Percentiles rank a stretch among this genome's conserved stretches.
Conservation (phyloP, 2,888 invertebrate species). For the Lithosia quadra region DNA sequence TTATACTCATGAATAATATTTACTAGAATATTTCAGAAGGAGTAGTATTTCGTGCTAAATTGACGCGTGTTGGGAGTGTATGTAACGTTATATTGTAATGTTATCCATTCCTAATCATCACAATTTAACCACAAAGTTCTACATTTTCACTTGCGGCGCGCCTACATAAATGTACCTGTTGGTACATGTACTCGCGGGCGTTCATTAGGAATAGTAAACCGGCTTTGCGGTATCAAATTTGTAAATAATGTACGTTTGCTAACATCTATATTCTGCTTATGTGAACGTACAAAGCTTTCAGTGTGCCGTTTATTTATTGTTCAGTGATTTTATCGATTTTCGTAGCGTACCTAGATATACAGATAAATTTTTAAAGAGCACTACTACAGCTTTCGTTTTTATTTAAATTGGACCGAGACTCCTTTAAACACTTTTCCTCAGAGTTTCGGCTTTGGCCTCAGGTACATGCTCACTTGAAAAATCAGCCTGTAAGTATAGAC, state of each 20-base stretch:
- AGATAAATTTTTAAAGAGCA: background rate
- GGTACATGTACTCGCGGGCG: constrained; percentile 57
- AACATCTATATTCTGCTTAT: constrained; percentile 42
- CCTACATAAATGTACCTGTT: constrained; percentile 32
- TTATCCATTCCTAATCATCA: constrained; percentile 66
- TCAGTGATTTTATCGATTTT: constrained; percentile 45
- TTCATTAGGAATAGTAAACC: constrained; percentile 82
- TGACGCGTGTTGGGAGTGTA: constrained; percentile 52
- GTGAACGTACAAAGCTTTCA: constrained; percentile 40
- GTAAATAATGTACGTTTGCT: constrained; percentile 60
- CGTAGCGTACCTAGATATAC: constrained; percentile 32
- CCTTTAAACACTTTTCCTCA: background rate
- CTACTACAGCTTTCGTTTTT: too few relatives aligned
- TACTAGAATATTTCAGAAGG: constrained; percentile 35
- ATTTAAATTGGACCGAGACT: too few relatives aligned
- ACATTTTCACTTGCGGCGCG: constrained; percentile 55
- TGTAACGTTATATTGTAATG: constrained; percentile 59
- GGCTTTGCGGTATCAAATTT: constrained; percentile 72
- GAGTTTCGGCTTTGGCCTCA: background rate
- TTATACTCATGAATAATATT: constrained; percentile 29
- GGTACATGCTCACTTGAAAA: background rate
- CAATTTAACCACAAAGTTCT: constrained; percentile 67
- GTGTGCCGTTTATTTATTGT: constrained; percentile 35
- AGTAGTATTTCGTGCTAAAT: constrained; percentile 47
- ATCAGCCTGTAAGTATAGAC: background rate